Evolutionary conservation across 1,140 invertebrate species (phyloP).

Genomic region (Platorchestia sp.): DNA sequence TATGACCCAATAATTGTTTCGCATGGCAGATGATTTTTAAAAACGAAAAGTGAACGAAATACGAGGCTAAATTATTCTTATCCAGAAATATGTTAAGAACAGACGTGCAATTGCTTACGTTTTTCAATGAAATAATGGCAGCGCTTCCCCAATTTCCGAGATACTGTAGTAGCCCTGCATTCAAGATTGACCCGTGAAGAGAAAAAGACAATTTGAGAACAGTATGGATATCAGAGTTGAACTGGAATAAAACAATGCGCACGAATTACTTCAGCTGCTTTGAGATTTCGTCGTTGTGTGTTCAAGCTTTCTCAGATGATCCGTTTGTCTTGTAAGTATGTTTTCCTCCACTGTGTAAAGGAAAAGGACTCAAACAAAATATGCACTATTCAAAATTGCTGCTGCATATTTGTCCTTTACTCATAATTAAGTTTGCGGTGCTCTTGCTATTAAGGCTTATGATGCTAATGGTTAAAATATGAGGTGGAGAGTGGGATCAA

Average conservation of each 20-base stretch:
- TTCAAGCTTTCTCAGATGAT: not conserved
- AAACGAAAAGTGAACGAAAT: too few species aligned
- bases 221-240: not conserved
- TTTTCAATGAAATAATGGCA: not conserved
- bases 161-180: not conserved
- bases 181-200: not conserved
- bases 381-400: not conserved
- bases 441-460: not conserved
- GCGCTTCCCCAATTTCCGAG: not conserved
- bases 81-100: too few species aligned
- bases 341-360: too few species aligned
- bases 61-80: too few species aligned
- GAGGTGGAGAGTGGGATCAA: not conserved
- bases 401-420: not conserved
- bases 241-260: not conserved
- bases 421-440: not conserved
- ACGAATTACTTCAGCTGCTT: not conserved
- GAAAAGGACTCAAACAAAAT: not conserved
- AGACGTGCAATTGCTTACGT: too few species aligned
- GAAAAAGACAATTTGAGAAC: not conserved
- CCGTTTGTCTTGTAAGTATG: not conserved
- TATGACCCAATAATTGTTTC: too few species aligned
- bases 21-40: too few species aligned
- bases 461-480: not conserved
- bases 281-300: not conserved